Percentiles rank a stretch among this genome's conserved stretches.
Conservation (phyloP, 2,888 invertebrate genomes). For the Ischnura elegans region DNA sequence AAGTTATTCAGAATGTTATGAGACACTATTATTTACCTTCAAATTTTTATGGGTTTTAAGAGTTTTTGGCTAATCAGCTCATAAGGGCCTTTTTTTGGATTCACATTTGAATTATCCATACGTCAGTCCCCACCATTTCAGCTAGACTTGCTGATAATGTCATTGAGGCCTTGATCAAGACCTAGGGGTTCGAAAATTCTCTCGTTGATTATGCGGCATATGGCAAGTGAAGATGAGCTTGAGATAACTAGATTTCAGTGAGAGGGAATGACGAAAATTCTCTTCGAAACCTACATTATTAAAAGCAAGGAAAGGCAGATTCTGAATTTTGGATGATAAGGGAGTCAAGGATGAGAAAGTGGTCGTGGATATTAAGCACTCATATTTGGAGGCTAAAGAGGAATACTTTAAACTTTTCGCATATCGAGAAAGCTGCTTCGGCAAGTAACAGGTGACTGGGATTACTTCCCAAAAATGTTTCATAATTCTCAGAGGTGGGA, state of each 20-base stretch:
- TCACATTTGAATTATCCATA: too few relatives aligned
- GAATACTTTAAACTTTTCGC: background rate
- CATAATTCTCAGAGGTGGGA: background rate
- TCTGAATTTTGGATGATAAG: background rate
- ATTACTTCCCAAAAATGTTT: background rate
- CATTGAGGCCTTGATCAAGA: background rate
- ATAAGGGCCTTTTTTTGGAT: too few relatives aligned
- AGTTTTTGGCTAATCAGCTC: too few relatives aligned
- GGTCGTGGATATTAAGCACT: background rate
- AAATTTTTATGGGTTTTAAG: too few relatives aligned
- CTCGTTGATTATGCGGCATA: background rate
- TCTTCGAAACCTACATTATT: background rate
- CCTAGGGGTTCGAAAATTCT: background rate
- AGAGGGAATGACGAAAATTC: background rate
- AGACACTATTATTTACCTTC: too few relatives aligned
- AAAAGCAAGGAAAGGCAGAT: background rate
- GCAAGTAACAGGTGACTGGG: constrained; percentile 14
- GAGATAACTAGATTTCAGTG: background rate
- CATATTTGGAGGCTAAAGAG: background rate
- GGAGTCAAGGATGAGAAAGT: background rate
- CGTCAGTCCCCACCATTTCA: too few relatives aligned
- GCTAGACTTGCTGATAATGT: background rate
- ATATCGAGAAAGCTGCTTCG: background rate
- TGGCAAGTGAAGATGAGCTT: background rate
- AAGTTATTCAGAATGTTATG: too few relatives aligned